Evolutionary conservation across 2,797 vertebrate species (phyloP).

Genomic region (Urophycis tenuis): DNA sequence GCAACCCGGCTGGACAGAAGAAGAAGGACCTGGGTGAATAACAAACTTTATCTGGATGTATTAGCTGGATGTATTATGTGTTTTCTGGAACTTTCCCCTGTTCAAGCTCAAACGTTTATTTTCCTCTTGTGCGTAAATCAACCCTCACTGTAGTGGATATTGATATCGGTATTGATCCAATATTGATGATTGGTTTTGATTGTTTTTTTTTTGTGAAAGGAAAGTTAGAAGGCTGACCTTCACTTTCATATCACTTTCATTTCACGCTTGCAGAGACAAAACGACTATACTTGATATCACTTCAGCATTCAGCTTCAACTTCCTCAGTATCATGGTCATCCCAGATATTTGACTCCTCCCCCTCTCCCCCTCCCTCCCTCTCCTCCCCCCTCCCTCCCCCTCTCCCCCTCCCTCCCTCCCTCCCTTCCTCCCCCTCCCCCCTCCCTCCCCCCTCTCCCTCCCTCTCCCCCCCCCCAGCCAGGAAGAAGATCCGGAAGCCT

Average conservation of each 20-base stretch:
- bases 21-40: conserved; percentile 71
- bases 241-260: too few species aligned
- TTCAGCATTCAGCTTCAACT: neutral
- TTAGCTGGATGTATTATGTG: neutral
- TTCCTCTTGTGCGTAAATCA: neutral
- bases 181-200: too few species aligned
- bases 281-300: neutral
- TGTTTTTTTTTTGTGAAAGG: too few species aligned
- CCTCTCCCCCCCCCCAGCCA: conserved; percentile 56
- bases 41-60: too few species aligned
- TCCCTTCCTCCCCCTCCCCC: too few species aligned
- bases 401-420: too few species aligned
- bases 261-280: neutral
- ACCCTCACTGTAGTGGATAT: neutral
- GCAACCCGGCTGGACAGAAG: conserved; percentile 37
- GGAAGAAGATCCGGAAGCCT: conserved; percentile 64
- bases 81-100: neutral
- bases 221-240: too few species aligned
- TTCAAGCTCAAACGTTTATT: neutral
- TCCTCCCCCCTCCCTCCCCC: neutral
- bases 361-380: neutral
- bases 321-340: neutral
- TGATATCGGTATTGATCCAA: neutral
- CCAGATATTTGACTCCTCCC: neutral
- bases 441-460: too few species aligned